A percentile compares a stretch with the other conserved stretches of the same genome.
Evolutionary conservation across 1,140 invertebrate species (phyloP).

Genomic region (Eciton burchellii): DNA sequence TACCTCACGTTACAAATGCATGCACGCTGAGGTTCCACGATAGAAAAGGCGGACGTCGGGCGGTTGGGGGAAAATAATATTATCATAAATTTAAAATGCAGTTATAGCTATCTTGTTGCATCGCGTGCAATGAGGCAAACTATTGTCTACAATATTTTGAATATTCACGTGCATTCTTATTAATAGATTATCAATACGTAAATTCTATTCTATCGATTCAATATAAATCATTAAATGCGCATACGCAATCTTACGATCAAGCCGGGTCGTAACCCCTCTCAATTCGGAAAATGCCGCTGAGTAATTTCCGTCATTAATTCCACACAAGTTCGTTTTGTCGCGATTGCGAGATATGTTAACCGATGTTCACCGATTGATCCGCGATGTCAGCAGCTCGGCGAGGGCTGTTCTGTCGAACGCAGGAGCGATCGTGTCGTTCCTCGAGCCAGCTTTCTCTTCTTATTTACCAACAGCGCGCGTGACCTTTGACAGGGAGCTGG

Average conservation of each 20-base stretch:
- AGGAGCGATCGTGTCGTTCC: not conserved
- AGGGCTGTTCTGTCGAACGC: not conserved
- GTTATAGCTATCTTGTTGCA: not conserved
- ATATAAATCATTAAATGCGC: conserved; percentile 81
- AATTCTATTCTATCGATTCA: conserved; percentile 39
- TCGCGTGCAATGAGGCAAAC: conserved; percentile 2
- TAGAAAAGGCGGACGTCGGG: not conserved
- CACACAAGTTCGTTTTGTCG: not conserved
- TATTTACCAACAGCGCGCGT: too few species aligned
- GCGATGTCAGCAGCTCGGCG: not conserved
- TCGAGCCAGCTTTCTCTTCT: not conserved
- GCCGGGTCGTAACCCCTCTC: conserved; percentile 77
- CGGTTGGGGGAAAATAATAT: not conserved
- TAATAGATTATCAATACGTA: conserved; percentile 26
- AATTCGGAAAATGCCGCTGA: conserved; percentile 76
- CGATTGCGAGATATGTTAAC: conserved; percentile 17
- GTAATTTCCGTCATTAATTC: conserved; percentile 46
- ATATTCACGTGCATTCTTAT: conserved; percentile 28
- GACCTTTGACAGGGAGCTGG: too few species aligned
- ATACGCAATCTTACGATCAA: conserved; percentile 64
- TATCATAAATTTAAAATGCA: conserved; percentile 31
- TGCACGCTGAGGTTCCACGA: not conserved
- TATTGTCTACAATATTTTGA: conserved; percentile 25
- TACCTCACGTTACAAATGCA: conserved; percentile 22
- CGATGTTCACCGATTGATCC: not conserved